Evolutionary conservation across 1,140 invertebrate genomes (phyloP).

Genomic region (Aplysia californica): DNA sequence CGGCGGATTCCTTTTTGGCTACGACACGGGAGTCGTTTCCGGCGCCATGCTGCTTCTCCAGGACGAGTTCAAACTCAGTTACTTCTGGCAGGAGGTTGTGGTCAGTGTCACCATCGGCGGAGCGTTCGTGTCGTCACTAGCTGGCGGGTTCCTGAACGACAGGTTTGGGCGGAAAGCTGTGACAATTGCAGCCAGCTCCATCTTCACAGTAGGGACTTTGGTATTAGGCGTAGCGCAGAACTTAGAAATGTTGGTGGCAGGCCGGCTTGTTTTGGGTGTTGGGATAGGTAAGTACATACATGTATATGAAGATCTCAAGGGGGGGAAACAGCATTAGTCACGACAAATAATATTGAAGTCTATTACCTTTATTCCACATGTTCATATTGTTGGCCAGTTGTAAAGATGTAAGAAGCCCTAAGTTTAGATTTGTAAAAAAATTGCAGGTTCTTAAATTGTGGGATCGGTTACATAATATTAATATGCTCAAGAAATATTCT

Average conservation of each 20-base stretch:
- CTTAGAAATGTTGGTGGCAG: conserved; percentile 70
- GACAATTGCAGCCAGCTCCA: conserved; percentile 71
- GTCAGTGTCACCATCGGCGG: conserved; percentile 67
- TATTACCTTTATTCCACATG: no score
- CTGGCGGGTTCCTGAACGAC: conserved; percentile 70
- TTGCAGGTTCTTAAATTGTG: no score
- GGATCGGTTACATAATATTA: no score
- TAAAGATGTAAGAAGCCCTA: no score
- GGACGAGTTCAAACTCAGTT: conserved; percentile 57
- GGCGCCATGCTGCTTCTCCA: conserved; percentile 4
- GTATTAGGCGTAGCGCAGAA: conserved; percentile 69
- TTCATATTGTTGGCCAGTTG: no score
- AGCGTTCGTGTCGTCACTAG: conserved; percentile 44
- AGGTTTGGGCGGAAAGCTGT: conserved; percentile 70
- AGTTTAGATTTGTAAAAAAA: no score
- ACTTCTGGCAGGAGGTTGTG: conserved; percentile 69
- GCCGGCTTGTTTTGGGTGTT: conserved; percentile 72
- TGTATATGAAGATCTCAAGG: no score
- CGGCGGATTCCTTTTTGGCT: conserved; percentile 77
- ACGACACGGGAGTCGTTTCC: conserved; percentile 72
- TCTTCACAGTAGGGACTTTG: conserved; percentile 72
- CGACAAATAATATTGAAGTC: no score
- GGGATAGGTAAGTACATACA: conserved; percentile 71
- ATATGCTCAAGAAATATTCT: no score
- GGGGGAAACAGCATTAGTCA: neutral